phyloP scores from a whole-genome alignment of 2,888 invertebrate genomes.

The Temnothorax rugatulus region DNA sequence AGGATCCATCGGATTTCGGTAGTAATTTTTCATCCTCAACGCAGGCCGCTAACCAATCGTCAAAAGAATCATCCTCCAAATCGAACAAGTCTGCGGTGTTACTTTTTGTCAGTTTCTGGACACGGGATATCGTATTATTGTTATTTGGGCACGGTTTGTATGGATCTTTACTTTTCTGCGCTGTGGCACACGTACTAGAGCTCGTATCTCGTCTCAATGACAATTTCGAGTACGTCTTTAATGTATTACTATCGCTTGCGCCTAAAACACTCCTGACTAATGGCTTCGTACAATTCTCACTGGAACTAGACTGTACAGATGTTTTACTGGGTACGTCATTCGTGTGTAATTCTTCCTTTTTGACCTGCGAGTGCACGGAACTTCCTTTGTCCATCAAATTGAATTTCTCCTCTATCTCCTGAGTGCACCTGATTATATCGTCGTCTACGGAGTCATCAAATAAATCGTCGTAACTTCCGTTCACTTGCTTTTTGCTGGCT shows the following conservation, averaged over 20 bases:
- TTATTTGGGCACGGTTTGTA: constrained; percentile 42
- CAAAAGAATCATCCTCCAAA: constrained; percentile 80
- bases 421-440: constrained; percentile 80
- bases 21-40: constrained; percentile 72
- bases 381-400: constrained; percentile 56
- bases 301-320: constrained; percentile 14
- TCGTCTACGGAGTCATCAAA: constrained; percentile 80
- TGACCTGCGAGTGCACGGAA: not conserved
- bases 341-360: constrained; percentile 31
- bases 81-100: constrained; percentile 58
- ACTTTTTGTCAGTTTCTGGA: not conserved
- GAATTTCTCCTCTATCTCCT: constrained; percentile 79
- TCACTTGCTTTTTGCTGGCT: constrained; percentile 46
- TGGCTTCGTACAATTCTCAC: not conserved
- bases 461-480: constrained; percentile 74
- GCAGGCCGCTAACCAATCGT: constrained; percentile 77
- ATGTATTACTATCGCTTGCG: constrained; percentile 12
- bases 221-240: constrained; percentile 68
- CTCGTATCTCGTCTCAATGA: constrained; percentile 26
- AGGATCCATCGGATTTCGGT: constrained; percentile 49
- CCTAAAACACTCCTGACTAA: constrained; percentile 28
- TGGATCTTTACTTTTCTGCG: not conserved
- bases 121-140: constrained; percentile 44
- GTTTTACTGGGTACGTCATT: not conserved
- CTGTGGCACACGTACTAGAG: constrained; percentile 3